These are phyloP conservation scores for Recurvirostra avosetta DNA, from an alignment of 2,113 vertebrate species.

Conservation along the genomic window DNA sequence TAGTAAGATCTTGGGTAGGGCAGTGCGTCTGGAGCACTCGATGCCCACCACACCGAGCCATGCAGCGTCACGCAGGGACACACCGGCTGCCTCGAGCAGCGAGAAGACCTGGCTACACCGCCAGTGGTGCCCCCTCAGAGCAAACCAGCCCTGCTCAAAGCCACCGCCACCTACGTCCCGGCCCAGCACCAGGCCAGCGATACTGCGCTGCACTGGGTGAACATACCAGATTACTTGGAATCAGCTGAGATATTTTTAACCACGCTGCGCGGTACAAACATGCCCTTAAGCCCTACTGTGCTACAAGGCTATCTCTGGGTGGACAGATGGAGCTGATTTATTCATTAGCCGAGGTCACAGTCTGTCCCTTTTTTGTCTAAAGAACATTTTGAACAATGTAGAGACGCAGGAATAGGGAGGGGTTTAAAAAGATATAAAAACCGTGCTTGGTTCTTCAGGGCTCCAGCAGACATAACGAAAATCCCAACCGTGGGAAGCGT, in stretches of 20 bases:
- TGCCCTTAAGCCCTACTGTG: background rate
- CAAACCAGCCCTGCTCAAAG: background rate
- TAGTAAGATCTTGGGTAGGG: background rate
- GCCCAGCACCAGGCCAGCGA: background rate
- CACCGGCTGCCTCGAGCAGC: rapidly evolving
- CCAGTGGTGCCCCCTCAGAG: background rate
- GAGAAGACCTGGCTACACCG: rapidly evolving
- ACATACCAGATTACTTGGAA: background rate
- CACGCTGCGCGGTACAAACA: rapidly evolving
- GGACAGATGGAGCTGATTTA: background rate
- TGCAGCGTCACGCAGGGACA: background rate
- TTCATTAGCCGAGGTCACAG: background rate
- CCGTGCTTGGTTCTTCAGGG: background rate
- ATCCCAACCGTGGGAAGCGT: background rate
- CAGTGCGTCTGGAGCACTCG: background rate
- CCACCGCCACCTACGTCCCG: rapidly evolving
- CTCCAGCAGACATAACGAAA: background rate
- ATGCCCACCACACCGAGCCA: rapidly evolving
- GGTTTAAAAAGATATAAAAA: background rate
- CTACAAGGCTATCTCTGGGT: background rate
- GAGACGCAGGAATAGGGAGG: background rate
- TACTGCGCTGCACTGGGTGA: background rate
- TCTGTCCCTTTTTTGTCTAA: background rate
- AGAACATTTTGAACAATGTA: background rate
- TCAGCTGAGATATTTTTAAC: background rate